Conservation (phyloP, 2,797 vertebrate species). For the Intellagama lesueurii region DNA sequence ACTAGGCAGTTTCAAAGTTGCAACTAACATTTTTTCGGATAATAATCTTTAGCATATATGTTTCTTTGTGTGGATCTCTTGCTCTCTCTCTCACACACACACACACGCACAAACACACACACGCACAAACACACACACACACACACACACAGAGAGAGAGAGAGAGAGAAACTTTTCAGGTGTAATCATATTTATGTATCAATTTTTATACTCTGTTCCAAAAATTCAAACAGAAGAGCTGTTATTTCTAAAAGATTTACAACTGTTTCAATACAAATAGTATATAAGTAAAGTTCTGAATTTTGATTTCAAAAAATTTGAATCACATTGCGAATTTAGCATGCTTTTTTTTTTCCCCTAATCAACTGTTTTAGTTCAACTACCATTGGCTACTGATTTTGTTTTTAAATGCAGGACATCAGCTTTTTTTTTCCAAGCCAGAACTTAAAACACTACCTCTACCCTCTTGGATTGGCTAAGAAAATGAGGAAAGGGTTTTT, state of each 20-base stretch:
- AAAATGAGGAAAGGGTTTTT: neutral
- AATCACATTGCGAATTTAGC: neutral
- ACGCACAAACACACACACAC: too few relatives aligned
- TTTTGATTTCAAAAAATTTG: neutral
- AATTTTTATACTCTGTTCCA: too few relatives aligned
- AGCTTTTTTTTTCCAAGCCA: neutral
- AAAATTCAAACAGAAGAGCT: neutral
- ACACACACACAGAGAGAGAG: too few relatives aligned
- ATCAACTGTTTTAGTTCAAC: neutral
- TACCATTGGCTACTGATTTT: neutral
- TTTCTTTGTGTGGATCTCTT: neutral
- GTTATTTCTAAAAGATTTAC: neutral
- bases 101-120: too few relatives aligned
- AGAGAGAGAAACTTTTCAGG: too few relatives aligned
- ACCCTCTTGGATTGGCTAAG: neutral
- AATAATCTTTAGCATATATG: neutral
- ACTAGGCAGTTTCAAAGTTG: neutral
- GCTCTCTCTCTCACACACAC: too few relatives aligned
- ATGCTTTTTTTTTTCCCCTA: neutral
- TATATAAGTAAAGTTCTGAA: neutral
- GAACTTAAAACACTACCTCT: neutral
- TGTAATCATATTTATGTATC: too few relatives aligned
- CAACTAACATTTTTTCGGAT: neutral
- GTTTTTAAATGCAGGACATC: neutral
- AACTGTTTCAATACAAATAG: neutral